A percentile compares a stretch with the other conserved stretches of the same genome.
Conservation (phyloP, 2,888 invertebrate species). For the Cinara cedri region DNA sequence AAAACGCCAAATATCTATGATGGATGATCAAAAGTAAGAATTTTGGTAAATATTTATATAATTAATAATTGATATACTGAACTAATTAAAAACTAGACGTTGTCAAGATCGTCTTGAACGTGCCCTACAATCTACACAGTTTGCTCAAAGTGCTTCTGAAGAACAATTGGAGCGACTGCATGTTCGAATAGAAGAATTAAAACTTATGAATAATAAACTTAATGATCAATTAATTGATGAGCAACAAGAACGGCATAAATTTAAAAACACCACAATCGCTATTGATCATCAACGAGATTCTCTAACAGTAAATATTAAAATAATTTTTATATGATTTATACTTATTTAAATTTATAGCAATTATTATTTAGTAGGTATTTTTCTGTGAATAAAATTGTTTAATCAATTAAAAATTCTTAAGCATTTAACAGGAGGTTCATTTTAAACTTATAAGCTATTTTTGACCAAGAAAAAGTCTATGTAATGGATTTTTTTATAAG, state of each 20-base stretch:
- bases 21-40: slow-evolving; percentile 51
- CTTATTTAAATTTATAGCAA: too few relatives aligned
- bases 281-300: slow-evolving; percentile 46
- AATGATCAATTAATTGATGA: slow-evolving; percentile 47
- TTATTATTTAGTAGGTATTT: too few relatives aligned
- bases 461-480: too few relatives aligned
- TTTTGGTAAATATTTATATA: not conserved
- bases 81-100: slow-evolving; percentile 2
- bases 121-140: slow-evolving; percentile 46
- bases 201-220: slow-evolving; percentile 48
- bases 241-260: slow-evolving; percentile 46
- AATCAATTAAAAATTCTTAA: too few relatives aligned
- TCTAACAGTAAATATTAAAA: slow-evolving; percentile 15
- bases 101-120: slow-evolving; percentile 47
- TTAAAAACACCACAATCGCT: slow-evolving; percentile 14
- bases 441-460: too few relatives aligned
- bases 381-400: too few relatives aligned
- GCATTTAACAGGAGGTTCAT: too few relatives aligned
- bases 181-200: slow-evolving; percentile 42
- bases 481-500: too few relatives aligned
- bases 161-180: slow-evolving; percentile 45
- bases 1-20: slow-evolving; percentile 16
- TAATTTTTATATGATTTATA: not conserved
- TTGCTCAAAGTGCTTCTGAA: slow-evolving; percentile 49
- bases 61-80: not conserved